These are phyloP conservation scores for Gymnoscopelus microlampas DNA, from an alignment of 2,797 vertebrate species.

Conservation along the genomic window DNA sequence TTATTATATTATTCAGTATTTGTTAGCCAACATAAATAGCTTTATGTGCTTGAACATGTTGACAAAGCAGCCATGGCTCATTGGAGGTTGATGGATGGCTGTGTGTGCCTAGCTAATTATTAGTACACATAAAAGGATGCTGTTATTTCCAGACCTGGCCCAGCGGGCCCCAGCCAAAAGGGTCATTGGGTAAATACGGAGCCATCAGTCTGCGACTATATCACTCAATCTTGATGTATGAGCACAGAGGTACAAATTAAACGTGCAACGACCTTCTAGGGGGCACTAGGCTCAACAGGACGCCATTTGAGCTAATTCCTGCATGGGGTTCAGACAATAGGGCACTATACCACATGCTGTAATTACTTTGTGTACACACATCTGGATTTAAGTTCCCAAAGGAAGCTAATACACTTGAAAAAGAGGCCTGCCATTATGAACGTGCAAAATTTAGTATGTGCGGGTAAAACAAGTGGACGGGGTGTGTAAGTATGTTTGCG, in stretches of 20 bases:
- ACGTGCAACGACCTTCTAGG: conserved; percentile 75
- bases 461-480: conserved; percentile 57
- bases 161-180: conserved; percentile 71
- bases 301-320: conserved; percentile 82
- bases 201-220: conserved; percentile 81
- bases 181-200: conserved; percentile 80
- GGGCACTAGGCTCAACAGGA: conserved; percentile 79
- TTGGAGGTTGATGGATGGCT: conserved; percentile 82
- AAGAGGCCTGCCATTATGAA: conserved; percentile 60
- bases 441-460: conserved; percentile 66
- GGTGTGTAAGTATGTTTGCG: conserved; percentile 12
- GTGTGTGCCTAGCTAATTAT: conserved; percentile 83
- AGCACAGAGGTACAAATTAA: conserved; percentile 85
- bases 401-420: conserved; percentile 72
- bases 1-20: conserved; percentile 72
- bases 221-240: conserved; percentile 88
- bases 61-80: conserved; percentile 78
- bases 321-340: conserved; percentile 81
- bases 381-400: conserved; percentile 80
- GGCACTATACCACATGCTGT: conserved; percentile 80
- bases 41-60: conserved; percentile 77
- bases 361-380: conserved; percentile 85
- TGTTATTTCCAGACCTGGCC: conserved; percentile 77
- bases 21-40: conserved; percentile 79
- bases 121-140: conserved; percentile 84